Evolutionary conservation across 2,113 vertebrate species (phyloP).

Genomic region (Parus major): DNA sequence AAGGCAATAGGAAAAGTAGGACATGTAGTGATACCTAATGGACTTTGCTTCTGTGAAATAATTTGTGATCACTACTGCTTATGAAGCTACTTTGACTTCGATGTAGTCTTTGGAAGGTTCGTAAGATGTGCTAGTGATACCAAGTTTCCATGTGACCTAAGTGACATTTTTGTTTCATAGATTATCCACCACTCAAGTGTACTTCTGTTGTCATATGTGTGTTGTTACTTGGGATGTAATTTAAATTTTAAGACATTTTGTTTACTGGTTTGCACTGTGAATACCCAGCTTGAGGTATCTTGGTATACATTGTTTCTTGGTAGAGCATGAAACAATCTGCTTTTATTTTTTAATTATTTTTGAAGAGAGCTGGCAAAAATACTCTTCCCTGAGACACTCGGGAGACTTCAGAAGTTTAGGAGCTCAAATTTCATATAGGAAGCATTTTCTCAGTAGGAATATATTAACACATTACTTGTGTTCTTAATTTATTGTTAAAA

Average conservation of each 20-base stretch:
- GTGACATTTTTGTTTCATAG: not conserved
- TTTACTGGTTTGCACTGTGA: not conserved
- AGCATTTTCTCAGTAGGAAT: not conserved
- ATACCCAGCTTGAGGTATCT: not conserved
- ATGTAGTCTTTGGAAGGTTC: not conserved
- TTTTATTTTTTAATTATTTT: not conserved
- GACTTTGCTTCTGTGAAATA: not conserved
- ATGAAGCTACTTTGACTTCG: not conserved
- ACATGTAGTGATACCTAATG: not conserved
- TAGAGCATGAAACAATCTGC: not conserved
- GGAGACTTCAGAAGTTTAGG: not conserved
- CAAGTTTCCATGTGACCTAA: not conserved
- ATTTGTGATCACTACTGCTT: not conserved
- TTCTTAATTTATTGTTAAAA: not conserved
- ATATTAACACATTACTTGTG: not conserved
- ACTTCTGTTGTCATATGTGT: not conserved
- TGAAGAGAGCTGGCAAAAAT: not conserved
- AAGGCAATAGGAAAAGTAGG: not conserved
- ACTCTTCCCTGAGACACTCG: not conserved
- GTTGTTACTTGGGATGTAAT: not conserved
- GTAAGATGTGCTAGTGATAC: not conserved
- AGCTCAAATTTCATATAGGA: not conserved
- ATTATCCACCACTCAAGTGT: not conserved
- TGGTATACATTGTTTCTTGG: not conserved
- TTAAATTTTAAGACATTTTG: not conserved